Evolutionary conservation across 2,888 invertebrate species (phyloP).

Genomic region (Campaea margaritaria): DNA sequence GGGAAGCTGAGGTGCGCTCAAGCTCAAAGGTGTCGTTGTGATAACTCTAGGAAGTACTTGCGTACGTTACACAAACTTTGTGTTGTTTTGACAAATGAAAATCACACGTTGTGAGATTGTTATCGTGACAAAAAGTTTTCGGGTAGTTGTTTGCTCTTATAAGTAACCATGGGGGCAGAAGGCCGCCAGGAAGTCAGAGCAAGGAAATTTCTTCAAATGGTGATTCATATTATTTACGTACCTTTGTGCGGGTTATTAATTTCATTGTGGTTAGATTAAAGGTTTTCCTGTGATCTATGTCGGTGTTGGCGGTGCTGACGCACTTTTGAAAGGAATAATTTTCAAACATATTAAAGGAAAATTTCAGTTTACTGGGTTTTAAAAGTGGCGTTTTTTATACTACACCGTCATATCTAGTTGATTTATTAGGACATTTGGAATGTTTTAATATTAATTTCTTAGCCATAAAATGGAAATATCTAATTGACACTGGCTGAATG

Average conservation of each 20-base stretch:
- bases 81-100: no score
- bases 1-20: no score
- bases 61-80: no score
- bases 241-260: slow-evolving; percentile 43
- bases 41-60: no score
- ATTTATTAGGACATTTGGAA: no score
- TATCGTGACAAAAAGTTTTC: slow-evolving; percentile 36
- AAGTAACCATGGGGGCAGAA: slow-evolving; percentile 47
- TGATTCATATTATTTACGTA: slow-evolving; percentile 44
- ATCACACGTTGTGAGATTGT: slow-evolving; percentile 7
- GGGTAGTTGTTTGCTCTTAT: slow-evolving; percentile 43
- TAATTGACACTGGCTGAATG: no score
- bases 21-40: no score
- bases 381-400: no score
- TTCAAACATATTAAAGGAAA: neutral
- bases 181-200: slow-evolving; percentile 50
- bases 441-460: no score
- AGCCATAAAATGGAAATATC: no score
- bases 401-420: no score
- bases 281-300: slow-evolving; percentile 34
- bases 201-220: slow-evolving; percentile 51
- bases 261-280: slow-evolving; percentile 40
- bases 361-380: no score
- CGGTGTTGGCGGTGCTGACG: slow-evolving; percentile 30
- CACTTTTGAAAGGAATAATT: slow-evolving; percentile 17